These are phyloP conservation scores for Anser cygnoides DNA, from an alignment of 2,113 vertebrate genomes.

Conservation along the genomic window DNA sequence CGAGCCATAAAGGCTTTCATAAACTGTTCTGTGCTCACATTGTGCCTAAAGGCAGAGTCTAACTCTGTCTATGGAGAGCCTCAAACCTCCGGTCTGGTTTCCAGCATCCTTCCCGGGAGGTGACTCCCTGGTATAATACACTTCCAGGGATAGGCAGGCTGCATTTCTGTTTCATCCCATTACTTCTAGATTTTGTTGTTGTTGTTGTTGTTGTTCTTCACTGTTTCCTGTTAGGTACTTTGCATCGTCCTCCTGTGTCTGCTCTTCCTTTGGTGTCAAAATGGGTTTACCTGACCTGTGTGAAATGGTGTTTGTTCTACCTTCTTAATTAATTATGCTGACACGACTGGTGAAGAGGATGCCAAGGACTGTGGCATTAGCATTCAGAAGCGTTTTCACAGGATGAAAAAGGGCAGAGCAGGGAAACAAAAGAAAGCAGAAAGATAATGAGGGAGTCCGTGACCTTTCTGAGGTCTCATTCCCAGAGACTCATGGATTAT, in stretches of 20 bases:
- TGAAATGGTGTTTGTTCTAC: background rate
- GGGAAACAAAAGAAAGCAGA: background rate
- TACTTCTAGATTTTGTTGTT: background rate
- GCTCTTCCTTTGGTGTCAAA: background rate
- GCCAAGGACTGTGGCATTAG: background rate
- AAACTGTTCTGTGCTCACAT: background rate
- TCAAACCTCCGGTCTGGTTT: background rate
- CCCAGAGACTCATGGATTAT: background rate
- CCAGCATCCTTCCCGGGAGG: background rate
- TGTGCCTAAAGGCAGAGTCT: background rate
- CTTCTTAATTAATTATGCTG: background rate
- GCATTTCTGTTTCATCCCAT: background rate
- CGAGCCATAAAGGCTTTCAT: background rate
- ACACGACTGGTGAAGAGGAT: background rate
- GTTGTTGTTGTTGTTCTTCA: background rate
- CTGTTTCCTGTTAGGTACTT: background rate
- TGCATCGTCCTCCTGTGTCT: accelerated
- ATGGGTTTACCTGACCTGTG: background rate
- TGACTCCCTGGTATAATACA: accelerated
- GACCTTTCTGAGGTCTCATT: background rate
- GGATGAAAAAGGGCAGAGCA: slow-evolving; percentile 29
- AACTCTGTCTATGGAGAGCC: background rate
- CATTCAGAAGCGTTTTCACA: background rate
- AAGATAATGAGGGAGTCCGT: background rate
- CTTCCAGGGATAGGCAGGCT: accelerated